Percentiles rank a stretch among this genome's conserved stretches.
Conservation (phyloP, 2,113 vertebrate species). For the Prinia subflava region DNA sequence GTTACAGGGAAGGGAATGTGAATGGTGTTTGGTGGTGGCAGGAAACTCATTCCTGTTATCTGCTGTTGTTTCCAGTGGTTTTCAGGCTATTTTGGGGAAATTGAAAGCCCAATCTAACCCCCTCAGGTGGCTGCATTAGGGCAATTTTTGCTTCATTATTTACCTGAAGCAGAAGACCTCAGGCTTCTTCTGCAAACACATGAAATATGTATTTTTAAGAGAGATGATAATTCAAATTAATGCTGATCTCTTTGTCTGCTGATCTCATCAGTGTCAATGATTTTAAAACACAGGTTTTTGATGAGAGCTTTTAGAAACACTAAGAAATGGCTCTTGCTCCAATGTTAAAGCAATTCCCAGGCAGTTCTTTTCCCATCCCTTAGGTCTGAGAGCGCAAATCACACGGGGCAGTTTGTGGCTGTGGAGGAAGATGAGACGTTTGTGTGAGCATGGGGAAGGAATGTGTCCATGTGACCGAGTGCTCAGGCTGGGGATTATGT, state of each 20-base stretch:
- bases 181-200: neutral
- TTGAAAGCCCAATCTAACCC: neutral
- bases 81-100: neutral
- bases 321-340: neutral
- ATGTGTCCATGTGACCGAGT: neutral
- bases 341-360: neutral
- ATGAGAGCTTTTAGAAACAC: neutral
- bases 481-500: neutral
- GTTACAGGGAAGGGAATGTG: neutral
- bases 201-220: neutral
- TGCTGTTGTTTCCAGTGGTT: neutral
- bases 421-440: neutral
- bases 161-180: neutral
- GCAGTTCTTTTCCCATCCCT: neutral
- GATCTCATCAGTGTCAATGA: neutral
- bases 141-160: neutral
- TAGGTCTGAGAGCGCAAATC: neutral
- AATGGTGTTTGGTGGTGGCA: neutral
- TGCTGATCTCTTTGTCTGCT: neutral
- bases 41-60: neutral
- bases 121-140: neutral
- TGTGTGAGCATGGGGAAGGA: neutral
- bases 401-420: neutral
- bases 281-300: neutral
- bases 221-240: neutral